These are phyloP conservation scores for Geophilus truncorum DNA, from an alignment of 2,888 invertebrate species.

Conservation along the genomic window DNA sequence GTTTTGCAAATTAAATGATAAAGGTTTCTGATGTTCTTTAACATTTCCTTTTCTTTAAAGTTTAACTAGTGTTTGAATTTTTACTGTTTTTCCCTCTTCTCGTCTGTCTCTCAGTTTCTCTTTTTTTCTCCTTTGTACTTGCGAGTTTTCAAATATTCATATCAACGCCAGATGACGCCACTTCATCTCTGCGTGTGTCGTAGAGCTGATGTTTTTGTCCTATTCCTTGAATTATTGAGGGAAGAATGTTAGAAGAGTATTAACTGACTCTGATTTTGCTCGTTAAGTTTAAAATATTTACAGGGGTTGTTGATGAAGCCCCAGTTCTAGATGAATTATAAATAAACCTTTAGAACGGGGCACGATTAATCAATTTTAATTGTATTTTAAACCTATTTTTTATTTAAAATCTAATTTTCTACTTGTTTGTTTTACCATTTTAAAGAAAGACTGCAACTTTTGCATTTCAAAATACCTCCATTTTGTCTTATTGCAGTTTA, in stretches of 20 bases:
- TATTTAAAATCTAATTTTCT: background rate
- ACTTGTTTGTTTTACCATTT: too few species aligned
- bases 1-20: too few species aligned
- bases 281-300: background rate
- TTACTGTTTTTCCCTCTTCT: background rate
- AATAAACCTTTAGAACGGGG: background rate
- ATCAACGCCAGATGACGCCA: background rate
- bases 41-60: background rate
- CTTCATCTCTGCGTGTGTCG: background rate
- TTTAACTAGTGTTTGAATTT: background rate
- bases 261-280: background rate
- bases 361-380: background rate
- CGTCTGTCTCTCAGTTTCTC: background rate
- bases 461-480: too few species aligned
- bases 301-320: background rate
- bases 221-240: background rate
- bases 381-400: background rate
- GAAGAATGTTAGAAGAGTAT: background rate
- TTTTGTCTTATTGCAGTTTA: too few species aligned
- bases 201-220: background rate
- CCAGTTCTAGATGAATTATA: background rate
- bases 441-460: too few species aligned
- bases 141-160: background rate
- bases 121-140: background rate
- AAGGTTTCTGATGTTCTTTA: background rate